Percentiles rank a stretch among this genome's conserved stretches.
phyloP scores from a whole-genome alignment of 2,888 invertebrate genomes.

The Campoletis raptor region DNA sequence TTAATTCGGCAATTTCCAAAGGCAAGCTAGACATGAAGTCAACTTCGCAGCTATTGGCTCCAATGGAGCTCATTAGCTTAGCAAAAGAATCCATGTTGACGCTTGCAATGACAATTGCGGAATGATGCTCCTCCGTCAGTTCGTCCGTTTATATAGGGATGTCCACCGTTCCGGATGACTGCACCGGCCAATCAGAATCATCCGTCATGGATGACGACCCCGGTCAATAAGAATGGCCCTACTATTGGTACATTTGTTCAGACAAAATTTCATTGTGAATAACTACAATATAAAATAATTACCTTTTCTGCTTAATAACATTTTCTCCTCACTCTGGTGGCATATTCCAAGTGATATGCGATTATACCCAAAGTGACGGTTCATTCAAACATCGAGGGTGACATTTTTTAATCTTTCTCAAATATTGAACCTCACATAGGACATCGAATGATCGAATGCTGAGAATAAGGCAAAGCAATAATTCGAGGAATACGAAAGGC shows the following conservation, averaged over 20 bases:
- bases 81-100: slow-evolving; percentile 46
- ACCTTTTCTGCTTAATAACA: neutral
- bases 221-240: slow-evolving; percentile 11
- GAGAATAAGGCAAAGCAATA: neutral
- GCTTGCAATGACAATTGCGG: slow-evolving; percentile 25
- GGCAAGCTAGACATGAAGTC: slow-evolving; percentile 37
- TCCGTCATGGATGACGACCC: neutral
- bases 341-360: neutral
- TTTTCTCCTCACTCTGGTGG: neutral
- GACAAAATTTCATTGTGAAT: neutral
- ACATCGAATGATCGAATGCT: neutral
- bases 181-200: slow-evolving; percentile 25
- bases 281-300: neutral
- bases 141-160: slow-evolving; percentile 13
- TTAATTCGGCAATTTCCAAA: slow-evolving; percentile 44
- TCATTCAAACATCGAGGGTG: neutral
- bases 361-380: neutral
- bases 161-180: slow-evolving; percentile 19
- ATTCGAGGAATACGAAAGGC: slow-evolving; percentile 33
- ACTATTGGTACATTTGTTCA: neutral
- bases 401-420: neutral
- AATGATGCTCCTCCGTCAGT: slow-evolving; percentile 48
- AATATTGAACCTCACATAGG: slow-evolving; percentile 5
- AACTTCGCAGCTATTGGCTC: slow-evolving; percentile 19
- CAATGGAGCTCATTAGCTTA: slow-evolving; percentile 41